phyloP scores from a whole-genome alignment of 2,888 invertebrate genomes.

The Rapana venosa region DNA sequence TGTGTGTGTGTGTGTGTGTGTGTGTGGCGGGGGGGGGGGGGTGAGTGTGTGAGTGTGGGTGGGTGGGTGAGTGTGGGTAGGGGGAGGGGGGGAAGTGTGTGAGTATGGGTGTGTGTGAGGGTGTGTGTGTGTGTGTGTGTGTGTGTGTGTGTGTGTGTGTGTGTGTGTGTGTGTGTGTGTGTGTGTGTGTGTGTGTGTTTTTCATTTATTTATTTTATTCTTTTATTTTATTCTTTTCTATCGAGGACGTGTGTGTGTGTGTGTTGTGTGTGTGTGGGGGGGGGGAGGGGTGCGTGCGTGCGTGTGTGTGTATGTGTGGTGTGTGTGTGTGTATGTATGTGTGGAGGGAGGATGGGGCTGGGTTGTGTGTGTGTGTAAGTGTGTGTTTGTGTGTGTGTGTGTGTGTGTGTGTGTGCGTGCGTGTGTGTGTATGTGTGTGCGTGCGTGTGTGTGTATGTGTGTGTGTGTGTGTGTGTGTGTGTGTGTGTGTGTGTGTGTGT shows the following conservation, averaged over 20 bases:
- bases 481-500: not conserved
- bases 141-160: constrained; percentile 18
- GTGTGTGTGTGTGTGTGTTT: not conserved
- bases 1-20: too few relatives aligned
- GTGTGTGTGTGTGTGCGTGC: constrained; percentile 18
- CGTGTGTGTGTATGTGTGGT: constrained; percentile 13
- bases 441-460: constrained; percentile 9
- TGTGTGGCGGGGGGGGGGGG: too few relatives aligned
- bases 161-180: constrained; percentile 14
- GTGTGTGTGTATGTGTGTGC: too few relatives aligned
- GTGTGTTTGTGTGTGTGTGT: not conserved
- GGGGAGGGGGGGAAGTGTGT: too few relatives aligned
- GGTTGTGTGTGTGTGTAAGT: not conserved
- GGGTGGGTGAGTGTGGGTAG: too few relatives aligned
- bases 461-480: constrained; percentile 18
- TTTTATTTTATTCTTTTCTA: too few relatives aligned
- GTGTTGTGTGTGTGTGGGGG: constrained; percentile 9
- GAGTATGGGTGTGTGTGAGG: not conserved
- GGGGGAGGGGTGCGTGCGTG: not conserved
- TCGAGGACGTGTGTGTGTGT: constrained; percentile 18
- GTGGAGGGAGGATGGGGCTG: too few relatives aligned
- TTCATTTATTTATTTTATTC: too few relatives aligned
- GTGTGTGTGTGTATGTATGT: constrained; percentile 18
- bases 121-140: constrained; percentile 18
- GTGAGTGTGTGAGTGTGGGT: too few relatives aligned